Conservation (phyloP, 1,140 invertebrate genomes). For the Tetramorium simillimum region DNA sequence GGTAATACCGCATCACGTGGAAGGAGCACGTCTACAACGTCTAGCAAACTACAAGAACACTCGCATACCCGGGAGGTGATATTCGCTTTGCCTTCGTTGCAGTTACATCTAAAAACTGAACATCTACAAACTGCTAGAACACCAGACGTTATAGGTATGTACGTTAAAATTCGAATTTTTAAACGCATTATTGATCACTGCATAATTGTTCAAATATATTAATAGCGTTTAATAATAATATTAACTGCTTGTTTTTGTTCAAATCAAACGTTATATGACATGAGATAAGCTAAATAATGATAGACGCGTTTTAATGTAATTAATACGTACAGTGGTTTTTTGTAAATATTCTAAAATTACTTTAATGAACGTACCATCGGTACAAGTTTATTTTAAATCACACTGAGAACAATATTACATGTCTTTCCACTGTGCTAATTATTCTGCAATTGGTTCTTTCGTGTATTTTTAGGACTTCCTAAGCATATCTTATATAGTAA, state of each 20-base stretch:
- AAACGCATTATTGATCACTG: background rate
- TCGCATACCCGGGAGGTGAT: constrained; percentile 97
- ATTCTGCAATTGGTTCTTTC: constrained; percentile 75
- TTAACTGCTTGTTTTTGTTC: background rate
- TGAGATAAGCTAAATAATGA: background rate
- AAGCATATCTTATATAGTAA: constrained; percentile 84
- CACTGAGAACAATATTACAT: background rate
- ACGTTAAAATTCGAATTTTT: background rate
- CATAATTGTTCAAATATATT: constrained; percentile 1
- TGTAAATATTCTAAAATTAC: background rate
- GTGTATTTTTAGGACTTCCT: constrained; percentile 83
- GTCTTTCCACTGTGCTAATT: constrained; percentile 6
- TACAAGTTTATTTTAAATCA: constrained; percentile 8
- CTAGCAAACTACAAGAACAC: constrained; percentile 90
- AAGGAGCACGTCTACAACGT: constrained; percentile 82
- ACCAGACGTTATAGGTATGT: constrained; percentile 89
- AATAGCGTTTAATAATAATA: background rate
- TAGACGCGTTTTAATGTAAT: background rate
- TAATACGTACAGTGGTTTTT: background rate
- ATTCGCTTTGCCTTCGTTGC: constrained; percentile 96
- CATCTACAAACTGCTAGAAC: constrained; percentile 92
- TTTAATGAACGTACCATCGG: background rate
- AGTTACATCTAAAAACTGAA: constrained; percentile 96
- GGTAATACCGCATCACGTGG: constrained; percentile 80
- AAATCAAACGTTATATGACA: background rate